A percentile compares a stretch with the other conserved stretches of the same genome.
Conservation (phyloP, 1,140 invertebrate species). For the Condylostylus longicornis region DNA sequence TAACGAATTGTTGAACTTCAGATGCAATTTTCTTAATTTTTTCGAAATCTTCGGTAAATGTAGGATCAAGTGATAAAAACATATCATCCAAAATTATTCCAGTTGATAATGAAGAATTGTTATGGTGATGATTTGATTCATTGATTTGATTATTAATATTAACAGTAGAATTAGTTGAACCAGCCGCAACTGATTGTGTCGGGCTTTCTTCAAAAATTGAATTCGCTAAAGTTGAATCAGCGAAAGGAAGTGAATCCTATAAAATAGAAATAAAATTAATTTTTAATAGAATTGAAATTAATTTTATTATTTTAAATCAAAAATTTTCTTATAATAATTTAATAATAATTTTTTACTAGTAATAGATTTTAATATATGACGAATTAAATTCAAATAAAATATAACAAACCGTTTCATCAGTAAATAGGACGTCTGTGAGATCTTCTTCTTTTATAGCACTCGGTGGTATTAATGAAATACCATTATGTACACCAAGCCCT, state of each 20-base stretch:
- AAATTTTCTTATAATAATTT: not conserved
- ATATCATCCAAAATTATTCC: constrained; percentile 50
- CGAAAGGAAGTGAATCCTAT: constrained; percentile 22
- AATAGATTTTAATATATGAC: not conserved
- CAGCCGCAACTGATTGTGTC: constrained; percentile 9
- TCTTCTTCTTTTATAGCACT: constrained; percentile 34
- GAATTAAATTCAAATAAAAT: not conserved
- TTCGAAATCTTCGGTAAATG: constrained; percentile 55
- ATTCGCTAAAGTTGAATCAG: constrained; percentile 24
- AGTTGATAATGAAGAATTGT: constrained; percentile 34
- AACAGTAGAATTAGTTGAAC: constrained; percentile 7
- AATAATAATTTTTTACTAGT: not conserved
- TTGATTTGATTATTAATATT: constrained; percentile 16
- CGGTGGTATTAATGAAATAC: constrained; percentile 21
- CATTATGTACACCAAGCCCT: constrained; percentile 42
- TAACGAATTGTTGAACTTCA: constrained; percentile 55
- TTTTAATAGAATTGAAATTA: too few species aligned
- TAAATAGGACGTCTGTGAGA: constrained; percentile 32
- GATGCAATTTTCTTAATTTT: constrained; percentile 58
- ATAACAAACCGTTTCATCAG: constrained; percentile 19
- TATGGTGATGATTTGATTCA: constrained; percentile 32
- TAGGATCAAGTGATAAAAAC: constrained; percentile 48
- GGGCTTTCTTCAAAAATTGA: constrained; percentile 28
- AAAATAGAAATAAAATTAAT: not conserved
- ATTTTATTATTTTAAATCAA: not conserved